Base-by-base conservation (phyloP, 2,113 vertebrate genomes). In the Sitta europaea region DNA sequence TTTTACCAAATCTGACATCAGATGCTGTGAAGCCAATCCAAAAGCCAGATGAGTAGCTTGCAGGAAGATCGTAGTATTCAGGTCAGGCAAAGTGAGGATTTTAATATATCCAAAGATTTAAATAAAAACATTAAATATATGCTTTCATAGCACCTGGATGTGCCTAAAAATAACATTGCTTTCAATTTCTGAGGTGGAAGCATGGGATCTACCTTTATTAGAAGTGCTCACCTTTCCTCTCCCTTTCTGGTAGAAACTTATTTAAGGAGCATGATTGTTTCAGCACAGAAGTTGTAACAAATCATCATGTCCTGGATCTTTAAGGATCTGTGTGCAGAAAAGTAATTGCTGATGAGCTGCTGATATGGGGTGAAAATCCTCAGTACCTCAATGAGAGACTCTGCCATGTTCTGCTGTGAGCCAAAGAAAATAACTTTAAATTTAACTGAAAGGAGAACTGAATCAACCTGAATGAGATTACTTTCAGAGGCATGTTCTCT, bases 291-390 rank as follows among this genome's bases (percentile, higher is more conserved):
- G 91, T 70, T 85, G 86, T 79, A 95, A 94, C 94, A 95, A 94
- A 94, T 94, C 81, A 42, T 94, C 3, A 2, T 94, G 91, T 96
- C 81, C 81, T 76, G 92, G 85, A 90, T 95, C 96, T 96, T 96
- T 96, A 94, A 95, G 90, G 84, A 96, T 96, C 87, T 96, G 81
- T 96, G 94, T 82, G 90, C 74, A 91, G 94, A 90, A 91, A 94
- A 96, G 95, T 96, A 96, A 96, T 97, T 96, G 95, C 90, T 96
- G 91, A 96, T 96, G 80, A 94, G 94, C 90, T 95, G 81, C 74
- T 93, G 92, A 96, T 96, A 96, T 6, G 22, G 82, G 88, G 85
- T 95, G 87, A 96, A 96, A 97, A 95, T 91, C 90, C 90, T 94
- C 88, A 92, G 50, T 94, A 94, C 82, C 88, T 90, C 81, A 14